phyloP scores from a whole-genome alignment of 2,113 vertebrate species.

The Vulpes lagopus region DNA sequence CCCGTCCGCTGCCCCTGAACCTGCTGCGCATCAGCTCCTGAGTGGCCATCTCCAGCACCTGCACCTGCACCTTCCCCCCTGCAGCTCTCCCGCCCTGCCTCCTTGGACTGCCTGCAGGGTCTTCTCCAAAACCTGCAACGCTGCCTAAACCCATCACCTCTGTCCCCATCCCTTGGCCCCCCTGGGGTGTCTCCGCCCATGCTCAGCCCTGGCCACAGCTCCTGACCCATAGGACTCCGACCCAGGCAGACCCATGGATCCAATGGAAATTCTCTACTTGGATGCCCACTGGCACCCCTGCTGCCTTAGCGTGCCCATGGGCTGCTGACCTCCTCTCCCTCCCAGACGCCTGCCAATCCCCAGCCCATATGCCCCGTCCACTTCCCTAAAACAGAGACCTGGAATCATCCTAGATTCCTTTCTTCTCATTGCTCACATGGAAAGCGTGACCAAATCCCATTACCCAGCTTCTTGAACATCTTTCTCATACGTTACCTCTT shows the following conservation, averaged over 20 bases:
- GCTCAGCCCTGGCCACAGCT: accelerated
- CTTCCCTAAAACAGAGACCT: neutral
- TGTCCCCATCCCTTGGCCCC: neutral
- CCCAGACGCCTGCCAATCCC: neutral
- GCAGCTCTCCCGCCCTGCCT: neutral
- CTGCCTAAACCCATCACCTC: neutral
- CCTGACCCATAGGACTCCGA: accelerated
- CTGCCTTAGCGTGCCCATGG: accelerated
- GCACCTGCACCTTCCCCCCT: too few species aligned
- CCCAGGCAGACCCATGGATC: neutral
- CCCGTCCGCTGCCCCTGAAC: too few species aligned
- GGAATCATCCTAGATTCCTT: accelerated
- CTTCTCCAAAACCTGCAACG: too few species aligned
- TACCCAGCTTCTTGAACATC: accelerated
- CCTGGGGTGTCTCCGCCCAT: accelerated
- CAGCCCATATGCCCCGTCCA: accelerated
- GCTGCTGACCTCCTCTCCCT: neutral
- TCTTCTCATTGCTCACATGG: accelerated
- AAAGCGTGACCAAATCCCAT: neutral
- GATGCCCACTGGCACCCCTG: neutral
- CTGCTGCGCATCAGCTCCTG: accelerated
- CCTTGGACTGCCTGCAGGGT: accelerated
- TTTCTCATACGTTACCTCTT: neutral
- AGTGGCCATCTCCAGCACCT: neutral
- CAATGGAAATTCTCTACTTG: accelerated